Conservation (phyloP, 2,888 invertebrate genomes). For the Leucophenga montana region DNA sequence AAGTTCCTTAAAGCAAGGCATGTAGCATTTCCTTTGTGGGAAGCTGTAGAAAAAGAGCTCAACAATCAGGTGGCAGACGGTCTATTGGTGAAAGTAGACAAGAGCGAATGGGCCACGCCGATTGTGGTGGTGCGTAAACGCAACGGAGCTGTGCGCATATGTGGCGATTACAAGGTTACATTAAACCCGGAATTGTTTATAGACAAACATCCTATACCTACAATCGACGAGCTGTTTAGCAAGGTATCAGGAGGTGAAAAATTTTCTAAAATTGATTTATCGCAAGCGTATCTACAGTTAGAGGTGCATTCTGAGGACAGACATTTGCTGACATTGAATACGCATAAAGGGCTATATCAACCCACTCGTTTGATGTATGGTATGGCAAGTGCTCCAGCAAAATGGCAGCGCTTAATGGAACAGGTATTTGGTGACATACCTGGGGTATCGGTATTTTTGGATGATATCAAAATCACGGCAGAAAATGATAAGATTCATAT, state of each 20-base stretch:
- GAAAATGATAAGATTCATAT: slow-evolving; percentile 26
- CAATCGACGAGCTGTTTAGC: slow-evolving; percentile 50
- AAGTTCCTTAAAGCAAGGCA: slow-evolving; percentile 47
- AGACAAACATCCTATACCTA: slow-evolving; percentile 55
- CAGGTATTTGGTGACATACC: too few relatives aligned
- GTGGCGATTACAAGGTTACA: too few relatives aligned
- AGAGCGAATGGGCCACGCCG: slow-evolving; percentile 61
- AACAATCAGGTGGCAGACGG: slow-evolving; percentile 41
- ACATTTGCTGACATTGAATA: slow-evolving; percentile 57
- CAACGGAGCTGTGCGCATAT: too few relatives aligned
- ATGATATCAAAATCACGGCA: too few relatives aligned
- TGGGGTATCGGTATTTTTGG: too few relatives aligned
- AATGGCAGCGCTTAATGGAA: too few relatives aligned
- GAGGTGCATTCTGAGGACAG: slow-evolving; percentile 57
- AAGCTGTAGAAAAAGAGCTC: slow-evolving; percentile 40
- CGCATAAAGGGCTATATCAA: slow-evolving; percentile 59
- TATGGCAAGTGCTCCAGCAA: too few relatives aligned
- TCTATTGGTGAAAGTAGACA: slow-evolving; percentile 42
- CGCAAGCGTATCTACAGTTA: slow-evolving; percentile 65
- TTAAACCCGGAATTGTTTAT: slow-evolving; percentile 51
- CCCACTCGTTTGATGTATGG: slow-evolving; percentile 57
- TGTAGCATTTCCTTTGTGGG: slow-evolving; percentile 47
- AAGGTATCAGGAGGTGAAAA: slow-evolving; percentile 47
- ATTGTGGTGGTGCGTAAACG: slow-evolving; percentile 57
- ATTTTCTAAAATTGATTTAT: slow-evolving; percentile 58